Evolutionary conservation across 2,888 invertebrate genomes (phyloP), one percentile per base, ranked within the genome.

Genomic region (Eupithecia abbreviata): DNA sequence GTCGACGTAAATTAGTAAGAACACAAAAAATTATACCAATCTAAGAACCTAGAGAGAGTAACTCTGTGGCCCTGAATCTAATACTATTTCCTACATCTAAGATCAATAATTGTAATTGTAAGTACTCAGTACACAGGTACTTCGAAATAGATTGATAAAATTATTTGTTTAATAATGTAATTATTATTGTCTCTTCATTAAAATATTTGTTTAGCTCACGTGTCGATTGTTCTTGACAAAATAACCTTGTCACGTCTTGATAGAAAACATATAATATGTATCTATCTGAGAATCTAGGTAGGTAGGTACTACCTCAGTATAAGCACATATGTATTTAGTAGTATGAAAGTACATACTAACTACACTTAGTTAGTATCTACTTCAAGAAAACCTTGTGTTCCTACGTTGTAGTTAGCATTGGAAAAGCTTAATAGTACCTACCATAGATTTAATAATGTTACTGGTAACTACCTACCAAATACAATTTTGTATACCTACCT

Each of bases 151-250:
- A 62, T 62, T 62, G 62, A 62, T 62, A 62, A 62, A 30, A 30
- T 66, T 66, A 42, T 66, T 66, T 66, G 66, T 66, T 15, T 66
- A 66, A 66, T 42, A 30, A 30, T 1, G 30, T 30, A 30, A 30
- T 30, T 30, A 13, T 42, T 66, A 42, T 66, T 66, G 66, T 66
- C 9, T 42, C 2, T 3, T 66, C 41, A 7, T 15, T 30, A 41
- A 67, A 69, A 18, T 69, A 69, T 69, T 69, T 49, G 69, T 69
- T 69, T 47, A 69, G 18, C 47, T 69, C 69, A 69, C 69, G 69
- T 69, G 69, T 47, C 47, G 69, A 69, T 69, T 69, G 69, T 69
- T 62, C 62, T 62, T 12, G 30, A 12, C 62, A 62, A 62, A 30
- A 62, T 62, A 18, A 62, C 62, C 62, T 62, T 62, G 62, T 62